A percentile compares a stretch with the other conserved stretches of the same genome.
Conservation (phyloP, 2,113 vertebrate genomes). For the Caracal caracal region DNA sequence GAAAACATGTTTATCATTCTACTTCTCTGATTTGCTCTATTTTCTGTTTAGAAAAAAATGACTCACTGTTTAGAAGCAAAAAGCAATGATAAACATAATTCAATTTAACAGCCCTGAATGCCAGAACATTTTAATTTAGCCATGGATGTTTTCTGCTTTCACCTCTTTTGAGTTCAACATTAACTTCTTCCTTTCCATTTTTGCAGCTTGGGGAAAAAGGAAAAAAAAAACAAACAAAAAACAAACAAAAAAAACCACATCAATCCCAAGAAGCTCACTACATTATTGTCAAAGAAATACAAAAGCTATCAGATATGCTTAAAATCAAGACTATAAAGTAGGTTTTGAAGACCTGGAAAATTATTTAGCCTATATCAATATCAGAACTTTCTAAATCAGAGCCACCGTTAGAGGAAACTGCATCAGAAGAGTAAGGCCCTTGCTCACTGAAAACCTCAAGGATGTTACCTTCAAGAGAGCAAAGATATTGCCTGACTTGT, state of each 20-base stretch:
- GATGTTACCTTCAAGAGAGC: background rate
- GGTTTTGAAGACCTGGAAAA: slow-evolving; percentile 55
- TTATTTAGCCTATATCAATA: background rate
- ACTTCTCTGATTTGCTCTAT: slow-evolving; percentile 72
- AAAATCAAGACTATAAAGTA: slow-evolving; percentile 68
- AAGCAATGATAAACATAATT: slow-evolving; percentile 77
- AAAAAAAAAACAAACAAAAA: background rate
- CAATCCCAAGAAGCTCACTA: background rate
- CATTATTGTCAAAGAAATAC: background rate
- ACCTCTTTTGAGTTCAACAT: slow-evolving; percentile 66
- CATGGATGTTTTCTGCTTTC: slow-evolving; percentile 77
- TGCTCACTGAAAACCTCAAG: background rate
- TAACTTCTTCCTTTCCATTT: slow-evolving; percentile 30
- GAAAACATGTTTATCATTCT: slow-evolving; percentile 71
- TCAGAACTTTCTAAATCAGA: slow-evolving; percentile 68
- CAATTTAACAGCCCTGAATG: slow-evolving; percentile 66
- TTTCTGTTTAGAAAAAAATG: slow-evolving; percentile 82
- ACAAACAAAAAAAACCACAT: background rate
- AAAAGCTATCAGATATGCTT: slow-evolving; percentile 63
- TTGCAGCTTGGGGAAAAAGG: background rate
- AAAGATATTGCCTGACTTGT: slow-evolving; percentile 20
- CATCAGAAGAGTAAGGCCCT: background rate
- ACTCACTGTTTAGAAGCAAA: slow-evolving; percentile 77
- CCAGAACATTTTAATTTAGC: slow-evolving; percentile 80
- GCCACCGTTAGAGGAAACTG: background rate